Percentiles rank a stretch among this genome's conserved stretches.
Conservation (phyloP, 2,888 invertebrate genomes). For the Lymantria dispar region DNA sequence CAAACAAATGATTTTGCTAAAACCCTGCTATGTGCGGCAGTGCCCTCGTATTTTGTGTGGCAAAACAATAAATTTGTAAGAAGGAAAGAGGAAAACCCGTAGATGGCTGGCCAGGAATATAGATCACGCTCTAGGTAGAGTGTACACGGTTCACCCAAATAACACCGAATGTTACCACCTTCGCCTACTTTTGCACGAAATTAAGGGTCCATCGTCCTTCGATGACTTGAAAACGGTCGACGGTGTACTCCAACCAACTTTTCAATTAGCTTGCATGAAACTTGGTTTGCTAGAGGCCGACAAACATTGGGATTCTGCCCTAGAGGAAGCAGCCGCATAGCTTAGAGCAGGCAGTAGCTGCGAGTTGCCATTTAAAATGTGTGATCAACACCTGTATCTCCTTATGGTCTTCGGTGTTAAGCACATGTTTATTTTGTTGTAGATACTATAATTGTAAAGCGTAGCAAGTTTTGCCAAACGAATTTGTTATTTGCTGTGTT, state of each 20-base stretch:
- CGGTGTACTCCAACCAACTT: constrained; percentile 24
- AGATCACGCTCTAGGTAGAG: constrained; percentile 9
- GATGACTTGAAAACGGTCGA: constrained; percentile 15
- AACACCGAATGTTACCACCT: constrained; percentile 1
- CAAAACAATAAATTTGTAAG: not conserved
- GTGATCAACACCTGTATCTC: too few relatives aligned
- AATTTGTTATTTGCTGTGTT: too few relatives aligned
- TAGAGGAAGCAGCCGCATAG: constrained; percentile 33
- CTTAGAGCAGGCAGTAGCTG: too few relatives aligned
- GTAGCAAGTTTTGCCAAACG: too few relatives aligned
- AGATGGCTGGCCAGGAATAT: constrained; percentile 15
- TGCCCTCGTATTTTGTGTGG: constrained; percentile 3
- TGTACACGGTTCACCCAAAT: constrained; percentile 6
- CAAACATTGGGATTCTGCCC: constrained; percentile 33
- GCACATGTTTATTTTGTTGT: too few relatives aligned
- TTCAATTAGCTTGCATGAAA: constrained; percentile 27
- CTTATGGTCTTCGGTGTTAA: too few relatives aligned
- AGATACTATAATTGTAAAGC: too few relatives aligned
- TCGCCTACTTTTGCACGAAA: not conserved
- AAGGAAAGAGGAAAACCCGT: constrained; percentile 16
- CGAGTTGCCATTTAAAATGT: constrained; percentile 16
- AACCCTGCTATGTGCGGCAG: constrained; percentile 1
- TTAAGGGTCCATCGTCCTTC: constrained; percentile 17
- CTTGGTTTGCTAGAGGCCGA: constrained; percentile 46
- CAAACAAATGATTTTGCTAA: not conserved